These are phyloP conservation scores for Acanthosepion esculentum DNA, from an alignment of 2,888 invertebrate species.

Conservation along the genomic window DNA sequence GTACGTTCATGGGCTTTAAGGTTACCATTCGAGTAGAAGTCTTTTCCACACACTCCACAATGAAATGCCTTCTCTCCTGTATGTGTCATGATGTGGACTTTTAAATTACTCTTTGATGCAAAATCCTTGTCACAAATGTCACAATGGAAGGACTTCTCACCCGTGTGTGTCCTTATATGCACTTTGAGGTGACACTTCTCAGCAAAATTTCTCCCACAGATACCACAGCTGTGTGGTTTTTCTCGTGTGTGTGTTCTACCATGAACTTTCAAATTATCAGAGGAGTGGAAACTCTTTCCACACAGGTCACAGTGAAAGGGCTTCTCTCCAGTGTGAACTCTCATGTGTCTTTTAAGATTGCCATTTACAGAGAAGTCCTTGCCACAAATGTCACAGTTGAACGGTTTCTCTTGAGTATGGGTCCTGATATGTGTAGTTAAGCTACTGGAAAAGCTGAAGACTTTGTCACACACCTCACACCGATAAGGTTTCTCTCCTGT, in stretches of 20 bases:
- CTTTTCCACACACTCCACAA: constrained; percentile 41
- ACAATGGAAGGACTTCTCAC: constrained; percentile 41
- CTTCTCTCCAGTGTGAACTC: constrained; percentile 45
- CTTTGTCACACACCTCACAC: background rate
- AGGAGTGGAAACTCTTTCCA: constrained; percentile 36
- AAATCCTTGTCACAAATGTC: constrained; percentile 46
- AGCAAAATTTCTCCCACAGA: constrained; percentile 43
- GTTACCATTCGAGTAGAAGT: background rate
- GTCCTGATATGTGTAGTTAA: background rate
- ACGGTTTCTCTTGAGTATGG: background rate
- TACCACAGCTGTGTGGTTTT: constrained; percentile 43
- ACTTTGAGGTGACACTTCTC: background rate
- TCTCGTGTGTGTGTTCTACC: constrained; percentile 38
- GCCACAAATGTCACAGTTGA: background rate
- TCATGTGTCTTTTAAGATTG: background rate
- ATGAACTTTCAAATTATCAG: constrained; percentile 43
- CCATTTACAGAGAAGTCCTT: background rate
- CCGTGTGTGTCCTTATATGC: constrained; percentile 45
- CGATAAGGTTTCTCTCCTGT: background rate
- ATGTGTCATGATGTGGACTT: constrained; percentile 40
- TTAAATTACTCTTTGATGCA: constrained; percentile 33
- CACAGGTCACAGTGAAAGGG: constrained; percentile 46
- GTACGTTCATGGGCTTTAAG: constrained; percentile 39
- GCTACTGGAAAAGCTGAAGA: background rate
- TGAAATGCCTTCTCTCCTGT: constrained; percentile 11